These are phyloP conservation scores for Parauchenoglanis ngamensis DNA, from an alignment of 2,797 vertebrate species.

Conservation along the genomic window DNA sequence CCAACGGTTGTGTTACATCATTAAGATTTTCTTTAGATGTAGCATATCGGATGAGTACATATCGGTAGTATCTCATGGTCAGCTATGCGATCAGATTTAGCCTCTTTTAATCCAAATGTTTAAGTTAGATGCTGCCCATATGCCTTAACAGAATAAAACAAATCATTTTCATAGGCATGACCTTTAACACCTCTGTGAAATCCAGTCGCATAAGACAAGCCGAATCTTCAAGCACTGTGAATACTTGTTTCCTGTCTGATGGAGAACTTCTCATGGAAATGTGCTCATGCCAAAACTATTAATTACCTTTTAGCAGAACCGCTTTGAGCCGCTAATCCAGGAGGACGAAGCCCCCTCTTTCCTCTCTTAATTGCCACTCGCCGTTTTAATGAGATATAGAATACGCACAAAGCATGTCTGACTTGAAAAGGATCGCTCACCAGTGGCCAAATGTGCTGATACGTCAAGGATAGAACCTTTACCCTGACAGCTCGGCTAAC, in stretches of 20 bases:
- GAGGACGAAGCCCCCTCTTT: conserved; percentile 28
- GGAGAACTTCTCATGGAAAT: conserved; percentile 28
- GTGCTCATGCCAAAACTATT: conserved; percentile 51
- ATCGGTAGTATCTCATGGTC: background rate
- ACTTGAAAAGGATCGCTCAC: conserved; percentile 83
- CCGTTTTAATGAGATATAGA: conserved; percentile 84
- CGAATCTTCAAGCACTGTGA: background rate
- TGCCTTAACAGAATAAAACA: background rate
- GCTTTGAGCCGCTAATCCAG: conserved; percentile 53
- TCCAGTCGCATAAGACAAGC: conserved; percentile 13
- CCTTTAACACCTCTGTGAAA: conserved; percentile 21
- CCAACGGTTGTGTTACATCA: background rate
- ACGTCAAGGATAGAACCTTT: conserved; percentile 91
- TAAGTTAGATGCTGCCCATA: background rate
- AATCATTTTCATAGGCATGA: conserved; percentile 2
- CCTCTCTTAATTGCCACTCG: conserved; percentile 61
- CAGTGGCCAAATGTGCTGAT: conserved; percentile 87
- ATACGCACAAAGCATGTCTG: conserved; percentile 81
- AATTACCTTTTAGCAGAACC: conserved; percentile 65
- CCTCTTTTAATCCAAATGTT: background rate
- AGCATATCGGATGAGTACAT: background rate
- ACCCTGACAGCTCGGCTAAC: conserved; percentile 85
- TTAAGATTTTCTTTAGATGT: background rate
- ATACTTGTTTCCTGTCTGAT: conserved; percentile 30
- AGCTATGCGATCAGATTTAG: background rate